Conservation (phyloP, 1,140 invertebrate species). For the Papilio polytes region DNA sequence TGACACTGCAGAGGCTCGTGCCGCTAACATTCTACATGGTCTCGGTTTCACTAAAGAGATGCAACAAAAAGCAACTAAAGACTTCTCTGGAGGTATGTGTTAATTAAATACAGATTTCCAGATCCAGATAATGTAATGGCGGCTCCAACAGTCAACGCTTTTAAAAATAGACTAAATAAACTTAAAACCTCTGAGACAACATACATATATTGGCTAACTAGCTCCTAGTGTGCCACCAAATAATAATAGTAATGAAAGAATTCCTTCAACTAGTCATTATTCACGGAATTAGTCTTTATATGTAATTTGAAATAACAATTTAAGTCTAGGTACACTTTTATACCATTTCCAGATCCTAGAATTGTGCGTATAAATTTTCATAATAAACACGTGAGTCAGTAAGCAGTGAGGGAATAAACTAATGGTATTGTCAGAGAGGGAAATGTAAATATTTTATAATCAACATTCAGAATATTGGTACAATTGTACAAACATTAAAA, state of each 20-base stretch:
- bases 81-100: conserved; percentile 92
- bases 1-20: conserved; percentile 96
- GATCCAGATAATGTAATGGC: too few species aligned
- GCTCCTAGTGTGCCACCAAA: too few species aligned
- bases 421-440: not conserved
- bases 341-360: not conserved
- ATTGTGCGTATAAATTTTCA: not conserved
- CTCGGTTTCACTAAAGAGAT: conserved; percentile 98
- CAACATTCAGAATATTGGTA: not conserved
- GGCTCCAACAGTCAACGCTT: too few species aligned
- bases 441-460: conserved; percentile 32
- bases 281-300: too few species aligned
- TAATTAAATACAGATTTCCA: not conserved
- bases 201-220: too few species aligned
- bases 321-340: too few species aligned
- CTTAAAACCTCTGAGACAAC: too few species aligned
- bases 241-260: too few species aligned
- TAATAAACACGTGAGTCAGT: not conserved
- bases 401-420: not conserved
- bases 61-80: conserved; percentile 96
- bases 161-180: too few species aligned
- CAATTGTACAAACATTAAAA: not conserved
- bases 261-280: not conserved
- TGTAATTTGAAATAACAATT: too few species aligned
- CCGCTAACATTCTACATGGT: conserved; percentile 97